These are phyloP conservation scores for Equus quagga DNA, from an alignment of 2,113 vertebrate species.

Conservation along the genomic window DNA sequence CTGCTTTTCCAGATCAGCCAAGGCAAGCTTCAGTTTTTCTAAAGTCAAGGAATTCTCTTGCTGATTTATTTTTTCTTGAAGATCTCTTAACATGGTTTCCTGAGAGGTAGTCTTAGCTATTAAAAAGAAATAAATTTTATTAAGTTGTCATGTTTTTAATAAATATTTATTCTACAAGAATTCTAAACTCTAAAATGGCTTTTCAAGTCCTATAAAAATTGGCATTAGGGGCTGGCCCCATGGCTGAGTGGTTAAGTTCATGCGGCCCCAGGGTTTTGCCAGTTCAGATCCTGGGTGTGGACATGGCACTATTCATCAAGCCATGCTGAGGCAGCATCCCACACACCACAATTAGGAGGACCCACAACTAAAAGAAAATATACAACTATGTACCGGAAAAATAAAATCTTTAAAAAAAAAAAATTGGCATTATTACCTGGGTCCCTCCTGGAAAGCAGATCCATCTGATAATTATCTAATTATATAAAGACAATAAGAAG, in stretches of 20 bases:
- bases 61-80: conserved; percentile 89
- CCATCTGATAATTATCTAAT: not conserved
- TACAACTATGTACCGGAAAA: no score
- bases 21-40: conserved; percentile 88
- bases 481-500: not conserved
- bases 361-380: no score
- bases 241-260: no score
- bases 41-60: conserved; percentile 86
- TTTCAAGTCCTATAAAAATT: not conserved
- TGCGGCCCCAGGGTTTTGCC: no score
- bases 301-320: no score
- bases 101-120: conserved; percentile 90
- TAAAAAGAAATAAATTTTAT: not conserved
- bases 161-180: not conserved
- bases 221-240: not conserved
- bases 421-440: not conserved
- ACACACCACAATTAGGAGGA: no score
- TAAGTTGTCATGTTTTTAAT: conserved; percentile 15
- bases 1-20: conserved; percentile 90
- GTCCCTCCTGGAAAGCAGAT: not conserved
- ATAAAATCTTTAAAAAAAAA: not conserved
- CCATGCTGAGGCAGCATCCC: no score
- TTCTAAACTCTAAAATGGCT: not conserved
- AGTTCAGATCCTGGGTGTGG: no score
- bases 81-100: conserved; percentile 87